Conservation (phyloP, 2,888 invertebrate genomes). For the Polyommatus iphigenia region DNA sequence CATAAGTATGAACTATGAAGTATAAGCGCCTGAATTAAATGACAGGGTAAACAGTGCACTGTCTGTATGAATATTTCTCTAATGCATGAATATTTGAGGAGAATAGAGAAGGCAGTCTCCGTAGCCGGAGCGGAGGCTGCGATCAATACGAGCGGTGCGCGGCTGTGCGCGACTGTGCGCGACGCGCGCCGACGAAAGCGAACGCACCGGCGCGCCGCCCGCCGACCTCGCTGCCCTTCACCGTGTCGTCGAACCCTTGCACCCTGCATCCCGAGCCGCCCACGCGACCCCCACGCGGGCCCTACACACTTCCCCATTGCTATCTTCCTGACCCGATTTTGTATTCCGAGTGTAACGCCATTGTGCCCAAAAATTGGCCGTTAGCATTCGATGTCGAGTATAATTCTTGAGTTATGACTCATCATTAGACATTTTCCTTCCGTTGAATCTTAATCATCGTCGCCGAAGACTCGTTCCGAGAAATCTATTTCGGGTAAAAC, state of each 20-base stretch:
- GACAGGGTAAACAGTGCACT: neutral
- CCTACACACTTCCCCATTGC: constrained; percentile 56
- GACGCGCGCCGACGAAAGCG: constrained; percentile 68
- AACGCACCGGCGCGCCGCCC: constrained; percentile 52
- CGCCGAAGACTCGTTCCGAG: neutral
- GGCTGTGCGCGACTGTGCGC: constrained; percentile 50
- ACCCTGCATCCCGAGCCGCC: constrained; percentile 47
- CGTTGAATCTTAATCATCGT: constrained; percentile 6
- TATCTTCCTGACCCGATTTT: constrained; percentile 70
- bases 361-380: constrained; percentile 36
- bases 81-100: constrained; percentile 40
- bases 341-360: constrained; percentile 45
- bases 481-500: neutral
- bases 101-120: constrained; percentile 39
- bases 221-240: constrained; percentile 75
- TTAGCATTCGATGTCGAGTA: constrained; percentile 30
- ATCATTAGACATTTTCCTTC: constrained; percentile 1
- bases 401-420: constrained; percentile 1
- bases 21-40: neutral
- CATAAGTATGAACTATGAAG: neutral
- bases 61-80: neutral
- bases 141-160: constrained; percentile 63
- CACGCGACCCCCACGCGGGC: constrained; percentile 46
- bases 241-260: constrained; percentile 71
- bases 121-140: constrained; percentile 60